Conservation (phyloP, 2,888 invertebrate genomes). For the Brachyptera putata region DNA sequence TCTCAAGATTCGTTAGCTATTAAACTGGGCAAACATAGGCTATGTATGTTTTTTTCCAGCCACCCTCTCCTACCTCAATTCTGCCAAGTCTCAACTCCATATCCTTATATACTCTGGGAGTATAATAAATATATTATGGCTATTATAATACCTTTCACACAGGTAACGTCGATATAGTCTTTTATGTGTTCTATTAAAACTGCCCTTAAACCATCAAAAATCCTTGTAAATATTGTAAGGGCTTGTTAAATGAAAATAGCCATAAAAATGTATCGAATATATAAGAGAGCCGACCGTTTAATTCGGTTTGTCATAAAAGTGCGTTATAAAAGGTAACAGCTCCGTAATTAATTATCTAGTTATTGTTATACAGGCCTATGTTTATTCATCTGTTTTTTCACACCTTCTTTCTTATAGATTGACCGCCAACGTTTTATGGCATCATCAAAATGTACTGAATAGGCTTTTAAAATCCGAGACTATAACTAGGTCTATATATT, state of each 20-base stretch:
- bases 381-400: slow-evolving; percentile 12
- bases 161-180: neutral
- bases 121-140: too few species aligned
- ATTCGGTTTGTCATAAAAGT: neutral
- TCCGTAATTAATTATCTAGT: neutral
- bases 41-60: too few species aligned
- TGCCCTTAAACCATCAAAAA: neutral
- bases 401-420: neutral
- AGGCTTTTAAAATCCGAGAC: slow-evolving; percentile 4
- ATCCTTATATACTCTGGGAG: neutral
- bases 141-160: too few species aligned
- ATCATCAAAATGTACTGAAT: slow-evolving; percentile 22
- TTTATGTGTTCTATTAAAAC: neutral
- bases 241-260: neutral
- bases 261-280: too few species aligned
- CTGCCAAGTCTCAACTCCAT: too few species aligned
- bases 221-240: neutral
- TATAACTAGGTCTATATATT: slow-evolving; percentile 8
- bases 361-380: neutral
- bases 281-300: neutral
- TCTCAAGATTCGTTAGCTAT: too few species aligned
- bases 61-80: too few species aligned
- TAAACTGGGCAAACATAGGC: too few species aligned
- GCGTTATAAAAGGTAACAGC: neutral
- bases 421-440: slow-evolving; percentile 24